Conservation (phyloP, 2,797 vertebrate species). For the Neosalanx taihuensis region DNA sequence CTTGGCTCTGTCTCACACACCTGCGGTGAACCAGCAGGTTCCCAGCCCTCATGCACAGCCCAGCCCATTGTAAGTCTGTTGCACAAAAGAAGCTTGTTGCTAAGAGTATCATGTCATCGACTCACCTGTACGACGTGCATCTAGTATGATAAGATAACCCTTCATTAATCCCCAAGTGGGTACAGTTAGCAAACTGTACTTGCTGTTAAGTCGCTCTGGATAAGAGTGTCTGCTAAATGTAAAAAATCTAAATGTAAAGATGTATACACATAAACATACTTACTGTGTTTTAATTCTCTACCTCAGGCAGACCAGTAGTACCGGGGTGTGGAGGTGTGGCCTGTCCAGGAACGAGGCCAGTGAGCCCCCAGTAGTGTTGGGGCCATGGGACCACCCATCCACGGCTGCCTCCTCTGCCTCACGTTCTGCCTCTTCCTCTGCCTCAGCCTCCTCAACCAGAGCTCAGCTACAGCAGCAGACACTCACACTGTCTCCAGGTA, state of each 20-base stretch:
- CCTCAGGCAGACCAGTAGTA: constrained; percentile 43
- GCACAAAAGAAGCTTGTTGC: background rate
- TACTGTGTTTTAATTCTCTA: constrained; percentile 1
- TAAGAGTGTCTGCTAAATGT: too few relatives aligned
- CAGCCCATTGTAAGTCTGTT: constrained; percentile 42
- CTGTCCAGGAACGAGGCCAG: constrained; percentile 27
- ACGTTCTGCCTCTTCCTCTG: background rate
- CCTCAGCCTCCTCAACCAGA: constrained; percentile 17
- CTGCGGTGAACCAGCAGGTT: constrained; percentile 14
- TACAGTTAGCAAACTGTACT: too few relatives aligned
- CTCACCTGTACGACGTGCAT: background rate
- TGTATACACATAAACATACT: background rate
- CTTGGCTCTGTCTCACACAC: constrained; percentile 18
- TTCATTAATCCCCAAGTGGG: too few relatives aligned
- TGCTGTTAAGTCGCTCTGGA: too few relatives aligned
- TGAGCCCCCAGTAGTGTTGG: constrained; percentile 15
- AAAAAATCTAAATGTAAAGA: too few relatives aligned
- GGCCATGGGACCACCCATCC: constrained; percentile 37
- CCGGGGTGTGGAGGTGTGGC: constrained; percentile 15
- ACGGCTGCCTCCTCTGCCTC: background rate
- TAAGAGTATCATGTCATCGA: background rate
- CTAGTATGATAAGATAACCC: background rate
- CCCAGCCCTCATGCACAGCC: constrained; percentile 16
- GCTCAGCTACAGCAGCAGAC: constrained; percentile 56
- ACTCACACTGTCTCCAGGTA: constrained; percentile 43